Percentiles rank a stretch among this genome's conserved stretches.
Evolutionary conservation across 1,140 invertebrate genomes (phyloP).

Genomic region (Cheumatopsyche charites): DNA sequence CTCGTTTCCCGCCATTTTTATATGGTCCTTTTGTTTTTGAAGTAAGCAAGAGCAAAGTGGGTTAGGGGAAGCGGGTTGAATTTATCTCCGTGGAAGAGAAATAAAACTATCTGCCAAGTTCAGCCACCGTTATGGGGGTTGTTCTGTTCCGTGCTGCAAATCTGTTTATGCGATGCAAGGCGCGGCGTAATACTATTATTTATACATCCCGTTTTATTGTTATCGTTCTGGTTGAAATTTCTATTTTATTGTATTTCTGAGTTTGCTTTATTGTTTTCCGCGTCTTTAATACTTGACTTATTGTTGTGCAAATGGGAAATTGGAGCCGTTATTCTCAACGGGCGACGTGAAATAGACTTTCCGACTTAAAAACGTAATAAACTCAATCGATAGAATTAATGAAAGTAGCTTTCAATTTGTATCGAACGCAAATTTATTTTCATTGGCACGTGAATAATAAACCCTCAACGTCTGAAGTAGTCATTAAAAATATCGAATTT

Average conservation of each 20-base stretch:
- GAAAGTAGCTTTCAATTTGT: too few species aligned
- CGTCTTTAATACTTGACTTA: too few species aligned
- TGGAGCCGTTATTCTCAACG: too few species aligned
- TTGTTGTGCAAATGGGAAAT: too few species aligned
- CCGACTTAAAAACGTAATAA: too few species aligned
- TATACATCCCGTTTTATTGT: conserved; percentile 23
- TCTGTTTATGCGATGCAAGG: conserved; percentile 22
- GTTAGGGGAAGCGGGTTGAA: not conserved
- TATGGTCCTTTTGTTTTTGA: not conserved
- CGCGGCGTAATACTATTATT: not conserved
- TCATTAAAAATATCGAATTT: too few species aligned
- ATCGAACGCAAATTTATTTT: too few species aligned
- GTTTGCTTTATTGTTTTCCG: too few species aligned
- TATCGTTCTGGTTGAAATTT: conserved; percentile 11
- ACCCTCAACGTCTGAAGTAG: too few species aligned
- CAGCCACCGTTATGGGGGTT: conserved; percentile 15
- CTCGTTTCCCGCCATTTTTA: not conserved
- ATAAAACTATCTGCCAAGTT: conserved; percentile 28
- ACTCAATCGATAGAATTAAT: too few species aligned
- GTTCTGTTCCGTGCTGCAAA: conserved; percentile 2
- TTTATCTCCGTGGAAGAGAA: conserved; percentile 18
- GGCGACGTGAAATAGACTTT: too few species aligned
- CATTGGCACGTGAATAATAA: too few species aligned
- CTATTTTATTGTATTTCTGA: not conserved
- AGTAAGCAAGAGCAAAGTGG: conserved; percentile 4